Percentiles rank a stretch among this genome's conserved stretches.
Evolutionary conservation across 1,140 invertebrate genomes (phyloP).

Genomic region (Drosophila melanogaster): Release_6_plus_ISO1_MT NT_033779.5:16583501-16584000

Average conservation of each 20-base stretch:
- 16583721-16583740: background rate
- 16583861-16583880: too few relatives aligned
- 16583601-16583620: slow-evolving; percentile 30
- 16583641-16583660: slow-evolving; percentile 8
- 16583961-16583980: slow-evolving; percentile 6
- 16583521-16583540: slow-evolving; percentile 51
- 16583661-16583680: slow-evolving; percentile 46
- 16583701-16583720: slow-evolving; percentile 8
- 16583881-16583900: too few relatives aligned
- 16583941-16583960: background rate
- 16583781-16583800: too few relatives aligned
- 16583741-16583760: too few relatives aligned
- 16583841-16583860: too few relatives aligned
- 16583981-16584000: slow-evolving; percentile 20
- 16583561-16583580: slow-evolving; percentile 31
- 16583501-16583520: slow-evolving; percentile 53
- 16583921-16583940: background rate
- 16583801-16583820: too few relatives aligned
- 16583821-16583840: too few relatives aligned
- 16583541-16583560: slow-evolving; percentile 17
- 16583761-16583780: too few relatives aligned
- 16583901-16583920: too few relatives aligned
- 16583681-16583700: slow-evolving; percentile 20
- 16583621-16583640: slow-evolving; percentile 37
- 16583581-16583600: slow-evolving; percentile 26